These are phyloP conservation scores for Lepidocolaptes lacrymiger DNA, from an alignment of 2,797 vertebrate genomes.

Conservation along the genomic window DNA sequence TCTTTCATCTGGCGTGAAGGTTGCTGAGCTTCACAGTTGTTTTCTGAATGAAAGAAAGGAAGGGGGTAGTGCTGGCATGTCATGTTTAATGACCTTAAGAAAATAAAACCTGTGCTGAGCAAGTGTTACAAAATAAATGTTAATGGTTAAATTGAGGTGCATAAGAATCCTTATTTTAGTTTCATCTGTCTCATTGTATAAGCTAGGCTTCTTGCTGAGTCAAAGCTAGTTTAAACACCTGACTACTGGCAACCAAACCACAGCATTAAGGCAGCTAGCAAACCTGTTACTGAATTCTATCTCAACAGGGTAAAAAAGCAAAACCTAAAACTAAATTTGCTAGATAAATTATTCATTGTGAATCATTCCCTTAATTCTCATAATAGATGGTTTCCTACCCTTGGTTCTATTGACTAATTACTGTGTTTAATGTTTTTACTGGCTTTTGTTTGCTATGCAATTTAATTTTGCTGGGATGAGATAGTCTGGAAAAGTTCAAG, in stretches of 20 bases:
- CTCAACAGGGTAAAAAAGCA: background rate
- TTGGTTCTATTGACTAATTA: slow-evolving; percentile 53
- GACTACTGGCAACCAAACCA: background rate
- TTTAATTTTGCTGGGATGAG: slow-evolving; percentile 43
- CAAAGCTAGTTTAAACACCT: background rate
- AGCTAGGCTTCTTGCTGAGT: background rate
- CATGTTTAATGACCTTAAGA: background rate
- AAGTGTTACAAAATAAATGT: background rate
- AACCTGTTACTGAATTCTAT: background rate
- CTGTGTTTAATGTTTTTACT: slow-evolving; percentile 45
- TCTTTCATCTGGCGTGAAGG: slow-evolving; percentile 5
- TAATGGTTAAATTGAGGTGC: background rate
- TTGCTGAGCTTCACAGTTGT: background rate
- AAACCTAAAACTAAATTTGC: background rate
- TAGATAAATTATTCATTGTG: slow-evolving; percentile 60
- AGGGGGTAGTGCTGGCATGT: background rate
- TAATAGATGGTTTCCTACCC: slow-evolving; percentile 57
- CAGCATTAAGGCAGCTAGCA: background rate
- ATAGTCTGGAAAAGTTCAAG: slow-evolving; percentile 11
- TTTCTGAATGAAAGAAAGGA: slow-evolving; percentile 14
- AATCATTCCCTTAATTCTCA: slow-evolving; percentile 49
- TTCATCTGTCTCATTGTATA: background rate
- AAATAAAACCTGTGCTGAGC: background rate
- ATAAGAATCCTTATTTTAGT: background rate
- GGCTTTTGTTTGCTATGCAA: slow-evolving; percentile 33